phyloP scores from a whole-genome alignment of 1,140 invertebrate genomes.

The Drosophila nebulosa region DNA sequence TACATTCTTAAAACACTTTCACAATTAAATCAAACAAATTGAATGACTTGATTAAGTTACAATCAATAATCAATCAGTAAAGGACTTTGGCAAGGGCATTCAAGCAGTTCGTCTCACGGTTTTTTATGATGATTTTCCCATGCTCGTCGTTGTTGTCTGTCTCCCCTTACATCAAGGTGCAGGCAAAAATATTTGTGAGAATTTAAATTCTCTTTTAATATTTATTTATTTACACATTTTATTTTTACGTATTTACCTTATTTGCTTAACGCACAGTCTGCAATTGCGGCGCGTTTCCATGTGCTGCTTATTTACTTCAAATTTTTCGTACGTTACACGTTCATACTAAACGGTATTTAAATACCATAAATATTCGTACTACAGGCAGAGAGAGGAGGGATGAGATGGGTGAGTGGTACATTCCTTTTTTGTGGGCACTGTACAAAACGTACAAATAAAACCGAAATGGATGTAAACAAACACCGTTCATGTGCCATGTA shows the following conservation, averaged over 20 bases:
- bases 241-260: conserved; percentile 32
- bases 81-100: neutral
- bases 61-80: neutral
- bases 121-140: neutral
- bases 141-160: neutral
- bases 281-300: conserved; percentile 41
- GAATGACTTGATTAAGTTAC: neutral
- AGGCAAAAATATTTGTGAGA: neutral
- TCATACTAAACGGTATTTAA: conserved; percentile 53
- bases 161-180: neutral
- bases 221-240: conserved; percentile 39
- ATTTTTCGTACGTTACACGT: conserved; percentile 40
- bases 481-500: conserved; percentile 41
- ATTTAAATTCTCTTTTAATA: conserved; percentile 38
- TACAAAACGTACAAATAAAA: conserved; percentile 9
- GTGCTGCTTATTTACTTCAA: conserved; percentile 28
- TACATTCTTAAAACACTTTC: neutral
- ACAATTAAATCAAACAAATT: neutral
- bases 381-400: neutral
- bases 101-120: neutral
- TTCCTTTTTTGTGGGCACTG: conserved; percentile 12
- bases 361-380: conserved; percentile 21
- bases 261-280: conserved; percentile 35
- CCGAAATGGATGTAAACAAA: conserved; percentile 42
- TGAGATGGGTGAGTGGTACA: neutral